Evolutionary conservation across 2,113 vertebrate genomes (phyloP), one percentile per base, ranked within the genome.

Genomic region (Romanogobio albipinnatus): DNA sequence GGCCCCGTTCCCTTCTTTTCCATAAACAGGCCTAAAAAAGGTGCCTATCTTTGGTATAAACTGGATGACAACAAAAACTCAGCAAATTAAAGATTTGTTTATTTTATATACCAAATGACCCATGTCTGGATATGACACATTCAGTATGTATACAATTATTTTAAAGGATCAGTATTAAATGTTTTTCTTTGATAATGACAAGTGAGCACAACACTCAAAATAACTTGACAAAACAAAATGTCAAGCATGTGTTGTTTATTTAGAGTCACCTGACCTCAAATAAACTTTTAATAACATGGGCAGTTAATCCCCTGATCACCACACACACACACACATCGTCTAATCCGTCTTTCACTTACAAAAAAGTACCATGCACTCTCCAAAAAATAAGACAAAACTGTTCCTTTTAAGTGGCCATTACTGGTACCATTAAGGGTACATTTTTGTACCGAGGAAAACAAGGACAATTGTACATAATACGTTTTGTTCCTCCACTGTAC

Each of bases 241-340:
- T 47, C 70, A 5, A 49, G 43, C 70, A 73, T 24, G 43, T 74
- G 70, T 24, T 70, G 33, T n/a, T 70, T 19, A 71, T 43, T 74
- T 74, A 14, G 4, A 24, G 43, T 24, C 43, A 74, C 43, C 13
- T 77, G 59, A 36, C 71, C 82, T 76, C 10, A 53, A 64, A 68
- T 76, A 49, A 84, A 76, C 83, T 53, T 77, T 66, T 53, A 84
- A 76, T 77, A 73, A 66, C 22, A 73, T 62, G 17, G 33, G 22
- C 68, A n/a, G 29, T 3, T 74, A 74, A 74, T 74, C 71, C 47
- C 71, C 6, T 78, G 58, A 78, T 78, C 13, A 58, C 9, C 61
- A 64, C 14, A 68, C 39, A 64, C 26, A 64, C 64, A 70, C 17
- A 59, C 56, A n/a, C 56, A 61, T 9, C 9, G 39, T 17, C 17